Conservation (phyloP, 2,113 vertebrate genomes). For the Coracopsis vasa region DNA sequence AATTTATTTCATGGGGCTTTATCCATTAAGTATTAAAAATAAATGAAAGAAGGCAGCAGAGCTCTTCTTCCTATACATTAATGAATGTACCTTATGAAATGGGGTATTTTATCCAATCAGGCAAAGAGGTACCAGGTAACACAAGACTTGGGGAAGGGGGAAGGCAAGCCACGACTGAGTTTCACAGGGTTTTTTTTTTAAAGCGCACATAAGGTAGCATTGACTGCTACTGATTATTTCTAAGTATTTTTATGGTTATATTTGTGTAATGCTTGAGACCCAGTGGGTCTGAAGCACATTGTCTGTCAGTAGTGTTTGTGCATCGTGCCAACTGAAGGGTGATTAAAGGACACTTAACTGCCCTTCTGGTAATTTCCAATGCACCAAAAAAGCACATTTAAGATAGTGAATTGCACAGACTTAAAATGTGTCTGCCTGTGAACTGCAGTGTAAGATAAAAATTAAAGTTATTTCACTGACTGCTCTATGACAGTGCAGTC, state of each 20-base stretch:
- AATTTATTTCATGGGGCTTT: background rate
- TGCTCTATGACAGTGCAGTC: background rate
- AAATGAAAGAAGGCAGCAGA: background rate
- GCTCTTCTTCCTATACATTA: background rate
- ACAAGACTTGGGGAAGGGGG: background rate
- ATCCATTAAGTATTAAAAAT: background rate
- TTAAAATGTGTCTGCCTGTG: background rate
- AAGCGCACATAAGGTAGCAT: background rate
- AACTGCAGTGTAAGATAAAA: background rate
- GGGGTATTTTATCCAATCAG: background rate
- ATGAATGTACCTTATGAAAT: conserved; percentile 11
- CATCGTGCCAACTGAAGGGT: fast-evolving
- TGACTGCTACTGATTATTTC: background rate
- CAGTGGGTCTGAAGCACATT: background rate
- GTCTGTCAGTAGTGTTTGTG: background rate
- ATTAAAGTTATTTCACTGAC: background rate
- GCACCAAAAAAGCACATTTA: background rate
- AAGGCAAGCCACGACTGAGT: background rate
- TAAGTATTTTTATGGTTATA: background rate
- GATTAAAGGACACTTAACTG: background rate
- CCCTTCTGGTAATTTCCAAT: background rate
- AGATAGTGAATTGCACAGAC: background rate
- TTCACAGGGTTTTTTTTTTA: background rate
- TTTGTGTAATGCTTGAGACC: background rate
- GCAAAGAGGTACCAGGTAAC: background rate